phyloP scores from a whole-genome alignment of 2,113 vertebrate species.

The Saguinus imperator region DNA sequence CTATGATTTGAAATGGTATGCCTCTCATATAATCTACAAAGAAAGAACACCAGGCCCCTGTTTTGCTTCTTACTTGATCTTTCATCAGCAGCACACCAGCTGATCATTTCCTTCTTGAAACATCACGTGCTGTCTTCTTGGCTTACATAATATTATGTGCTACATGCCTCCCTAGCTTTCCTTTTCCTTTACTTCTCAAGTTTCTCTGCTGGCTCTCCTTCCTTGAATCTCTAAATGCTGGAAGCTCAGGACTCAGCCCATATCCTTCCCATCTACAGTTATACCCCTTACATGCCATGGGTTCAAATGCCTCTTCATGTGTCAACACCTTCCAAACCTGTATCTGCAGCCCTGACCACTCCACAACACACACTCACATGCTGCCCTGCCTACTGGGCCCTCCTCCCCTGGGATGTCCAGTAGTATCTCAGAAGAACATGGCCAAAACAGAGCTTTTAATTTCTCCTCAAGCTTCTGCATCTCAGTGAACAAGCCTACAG shows the following conservation, averaged over 20 bases:
- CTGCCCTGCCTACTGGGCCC: neutral
- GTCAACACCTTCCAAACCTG: neutral
- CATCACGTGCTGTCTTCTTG: rapidly evolving
- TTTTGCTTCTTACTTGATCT: neutral
- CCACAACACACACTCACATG: no score
- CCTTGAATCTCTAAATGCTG: neutral
- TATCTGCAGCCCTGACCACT: neutral
- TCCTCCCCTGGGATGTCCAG: neutral
- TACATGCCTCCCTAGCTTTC: neutral
- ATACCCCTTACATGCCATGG: rapidly evolving
- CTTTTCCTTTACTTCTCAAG: neutral
- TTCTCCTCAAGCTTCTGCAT: neutral
- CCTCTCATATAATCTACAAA: neutral
- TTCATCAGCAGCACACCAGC: rapidly evolving
- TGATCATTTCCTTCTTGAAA: neutral
- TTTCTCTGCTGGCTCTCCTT: neutral
- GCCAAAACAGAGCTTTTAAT: neutral
- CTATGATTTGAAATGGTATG: neutral
- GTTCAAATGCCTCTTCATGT: neutral
- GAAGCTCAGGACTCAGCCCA: neutral
- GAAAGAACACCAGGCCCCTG: neutral
- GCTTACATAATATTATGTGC: rapidly evolving
- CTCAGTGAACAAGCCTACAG: neutral
- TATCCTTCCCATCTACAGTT: no score
- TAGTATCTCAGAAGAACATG: neutral